A percentile compares a stretch with the other conserved stretches of the same genome.
Conservation (phyloP, 2,888 invertebrate genomes). For the Cylindroiulus punctatus region DNA sequence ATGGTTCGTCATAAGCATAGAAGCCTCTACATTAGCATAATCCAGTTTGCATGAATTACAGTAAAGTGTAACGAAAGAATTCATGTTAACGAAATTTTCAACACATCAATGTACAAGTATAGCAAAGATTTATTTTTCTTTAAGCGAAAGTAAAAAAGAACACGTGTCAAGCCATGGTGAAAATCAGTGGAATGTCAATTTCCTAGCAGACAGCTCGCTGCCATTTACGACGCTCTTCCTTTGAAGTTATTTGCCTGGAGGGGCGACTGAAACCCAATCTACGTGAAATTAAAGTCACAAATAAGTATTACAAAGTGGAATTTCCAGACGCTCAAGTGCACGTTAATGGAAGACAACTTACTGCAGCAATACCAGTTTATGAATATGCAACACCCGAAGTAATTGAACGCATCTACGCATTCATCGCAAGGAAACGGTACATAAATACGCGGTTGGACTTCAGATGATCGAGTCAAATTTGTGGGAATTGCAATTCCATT, state of each 20-base stretch:
- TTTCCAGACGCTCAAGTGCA: neutral
- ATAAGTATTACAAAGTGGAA: neutral
- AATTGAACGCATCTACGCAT: neutral
- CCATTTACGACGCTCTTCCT: neutral
- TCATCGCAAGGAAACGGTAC: neutral
- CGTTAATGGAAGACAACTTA: neutral
- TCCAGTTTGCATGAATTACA: too few relatives aligned
- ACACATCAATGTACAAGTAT: too few relatives aligned
- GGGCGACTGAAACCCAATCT: neutral
- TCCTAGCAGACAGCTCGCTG: too few relatives aligned
- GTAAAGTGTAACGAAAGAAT: too few relatives aligned
- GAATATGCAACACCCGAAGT: neutral
- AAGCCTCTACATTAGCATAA: too few relatives aligned
- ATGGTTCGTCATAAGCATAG: too few relatives aligned
- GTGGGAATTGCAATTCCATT: neutral
- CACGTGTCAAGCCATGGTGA: too few relatives aligned
- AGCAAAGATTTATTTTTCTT: neutral
- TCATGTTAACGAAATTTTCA: too few relatives aligned
- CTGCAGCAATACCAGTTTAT: slow-evolving; percentile 9
- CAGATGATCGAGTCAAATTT: neutral
- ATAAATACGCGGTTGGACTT: neutral
- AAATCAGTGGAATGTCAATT: neutral
- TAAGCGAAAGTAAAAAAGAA: neutral
- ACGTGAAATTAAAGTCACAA: neutral
- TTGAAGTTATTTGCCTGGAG: neutral